Evolutionary conservation across 2,888 invertebrate genomes (phyloP).

Genomic region (Stenchaetothrips biformis): DNA sequence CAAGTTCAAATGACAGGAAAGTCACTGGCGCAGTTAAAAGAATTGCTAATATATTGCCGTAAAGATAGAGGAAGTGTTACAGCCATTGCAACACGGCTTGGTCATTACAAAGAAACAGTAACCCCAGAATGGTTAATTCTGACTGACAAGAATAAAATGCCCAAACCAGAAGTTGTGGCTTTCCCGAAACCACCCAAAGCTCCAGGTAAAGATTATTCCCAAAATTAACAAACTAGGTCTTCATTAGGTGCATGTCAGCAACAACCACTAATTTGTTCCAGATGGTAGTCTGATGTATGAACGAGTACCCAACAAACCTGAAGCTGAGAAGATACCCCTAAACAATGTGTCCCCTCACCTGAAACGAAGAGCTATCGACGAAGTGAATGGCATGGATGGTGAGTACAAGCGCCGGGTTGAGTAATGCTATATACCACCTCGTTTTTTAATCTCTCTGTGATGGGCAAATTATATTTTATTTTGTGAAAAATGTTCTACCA

Average conservation of each 20-base stretch:
- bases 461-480: constrained; percentile 52
- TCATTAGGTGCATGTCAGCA: constrained; percentile 8
- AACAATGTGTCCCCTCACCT: constrained; percentile 55
- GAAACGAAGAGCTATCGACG: constrained; percentile 83
- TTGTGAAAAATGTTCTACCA: constrained; percentile 6
- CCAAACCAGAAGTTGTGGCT: constrained; percentile 72
- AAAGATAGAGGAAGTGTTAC: constrained; percentile 63
- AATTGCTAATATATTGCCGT: constrained; percentile 53
- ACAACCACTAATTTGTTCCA: constrained; percentile 41
- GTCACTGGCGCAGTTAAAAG: constrained; percentile 53
- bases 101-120: constrained; percentile 48
- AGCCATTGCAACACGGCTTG: constrained; percentile 64
- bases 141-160: constrained; percentile 70
- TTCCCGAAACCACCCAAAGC: constrained; percentile 90
- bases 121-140: constrained; percentile 68
- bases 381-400: constrained; percentile 85
- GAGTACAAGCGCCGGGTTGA: constrained; percentile 44
- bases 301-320: constrained; percentile 72
- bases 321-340: constrained; percentile 62
- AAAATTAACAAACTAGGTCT: constrained; percentile 11
- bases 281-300: constrained; percentile 86
- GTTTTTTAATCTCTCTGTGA: constrained; percentile 40
- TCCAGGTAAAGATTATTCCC: constrained; percentile 53
- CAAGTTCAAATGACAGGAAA: constrained; percentile 54
- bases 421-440: constrained; percentile 11